These are phyloP conservation scores for Trachymyrmex cornetzi DNA, from an alignment of 1,140 invertebrate genomes.

Conservation along the genomic window DNA sequence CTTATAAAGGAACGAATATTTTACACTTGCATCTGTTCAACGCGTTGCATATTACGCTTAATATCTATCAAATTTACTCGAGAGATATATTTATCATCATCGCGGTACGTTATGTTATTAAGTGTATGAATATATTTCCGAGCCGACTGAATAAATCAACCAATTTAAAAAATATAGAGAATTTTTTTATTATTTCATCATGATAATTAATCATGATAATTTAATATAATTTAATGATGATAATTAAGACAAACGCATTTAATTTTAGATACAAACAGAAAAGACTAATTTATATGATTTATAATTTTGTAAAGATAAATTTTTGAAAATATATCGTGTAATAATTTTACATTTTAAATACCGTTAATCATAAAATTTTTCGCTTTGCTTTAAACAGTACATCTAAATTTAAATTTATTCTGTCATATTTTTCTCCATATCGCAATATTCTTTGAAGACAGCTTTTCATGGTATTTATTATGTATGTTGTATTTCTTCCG, in stretches of 20 bases:
- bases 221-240: background rate
- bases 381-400: slow-evolving; percentile 6
- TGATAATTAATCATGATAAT: slow-evolving; percentile 2
- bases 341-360: slow-evolving; percentile 18
- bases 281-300: background rate
- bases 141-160: slow-evolving; percentile 13
- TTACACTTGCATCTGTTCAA: slow-evolving; percentile 12
- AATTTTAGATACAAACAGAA: background rate
- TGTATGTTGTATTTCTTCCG: background rate
- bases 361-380: slow-evolving; percentile 4
- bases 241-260: background rate
- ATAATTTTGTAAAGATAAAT: background rate
- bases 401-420: slow-evolving; percentile 42
- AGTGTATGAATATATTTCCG: background rate
- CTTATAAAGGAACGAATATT: slow-evolving; percentile 32
- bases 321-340: background rate
- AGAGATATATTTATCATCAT: slow-evolving; percentile 21
- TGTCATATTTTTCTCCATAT: slow-evolving; percentile 10
- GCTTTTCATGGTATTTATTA: slow-evolving; percentile 15
- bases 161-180: background rate
- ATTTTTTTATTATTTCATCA: slow-evolving; percentile 1
- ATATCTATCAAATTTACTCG: slow-evolving; percentile 17
- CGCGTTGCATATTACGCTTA: slow-evolving; percentile 5
- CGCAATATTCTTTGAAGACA: slow-evolving; percentile 12
- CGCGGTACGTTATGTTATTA: background rate